Evolutionary conservation across 92 coral and sea anemone species (phyloP).

Genomic region (Bergia sp.): DNA sequence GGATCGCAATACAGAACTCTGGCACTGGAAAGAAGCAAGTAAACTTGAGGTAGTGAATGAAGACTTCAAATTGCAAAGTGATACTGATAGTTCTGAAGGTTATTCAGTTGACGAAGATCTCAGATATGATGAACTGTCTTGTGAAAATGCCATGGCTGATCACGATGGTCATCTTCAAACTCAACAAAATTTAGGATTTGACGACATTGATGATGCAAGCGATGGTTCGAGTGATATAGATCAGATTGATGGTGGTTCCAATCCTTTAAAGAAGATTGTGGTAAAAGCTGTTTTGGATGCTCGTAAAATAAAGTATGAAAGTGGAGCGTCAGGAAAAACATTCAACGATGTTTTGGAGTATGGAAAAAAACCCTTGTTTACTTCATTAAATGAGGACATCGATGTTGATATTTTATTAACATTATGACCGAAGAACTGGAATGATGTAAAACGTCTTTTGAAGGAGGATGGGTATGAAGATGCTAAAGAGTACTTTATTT

Average conservation of each 20-base stretch:
- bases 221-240: background rate
- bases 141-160: too few relatives aligned
- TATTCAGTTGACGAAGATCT: too few relatives aligned
- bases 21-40: constrained; percentile 64
- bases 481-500: constrained; percentile 61
- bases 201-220: background rate
- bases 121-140: too few relatives aligned
- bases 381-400: constrained; percentile 50
- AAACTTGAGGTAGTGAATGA: too few relatives aligned
- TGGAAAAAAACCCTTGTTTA: constrained; percentile 59
- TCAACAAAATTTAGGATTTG: too few relatives aligned
- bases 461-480: constrained; percentile 76
- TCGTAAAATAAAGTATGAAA: constrained; percentile 63
- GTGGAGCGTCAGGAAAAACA: constrained; percentile 66
- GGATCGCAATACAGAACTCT: constrained; percentile 66
- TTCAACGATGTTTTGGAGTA: constrained; percentile 74
- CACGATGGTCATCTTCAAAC: too few relatives aligned
- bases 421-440: constrained; percentile 64
- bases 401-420: constrained; percentile 61
- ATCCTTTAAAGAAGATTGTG: constrained; percentile 58
- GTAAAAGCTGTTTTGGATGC: constrained; percentile 74
- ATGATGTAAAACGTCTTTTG: constrained; percentile 58
- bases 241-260: background rate
- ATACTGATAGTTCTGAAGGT: too few relatives aligned
- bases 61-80: too few relatives aligned